These are phyloP conservation scores for Mormyrops boulengeri DNA, from an alignment of 2,797 vertebrate genomes.

Conservation along the genomic window DNA sequence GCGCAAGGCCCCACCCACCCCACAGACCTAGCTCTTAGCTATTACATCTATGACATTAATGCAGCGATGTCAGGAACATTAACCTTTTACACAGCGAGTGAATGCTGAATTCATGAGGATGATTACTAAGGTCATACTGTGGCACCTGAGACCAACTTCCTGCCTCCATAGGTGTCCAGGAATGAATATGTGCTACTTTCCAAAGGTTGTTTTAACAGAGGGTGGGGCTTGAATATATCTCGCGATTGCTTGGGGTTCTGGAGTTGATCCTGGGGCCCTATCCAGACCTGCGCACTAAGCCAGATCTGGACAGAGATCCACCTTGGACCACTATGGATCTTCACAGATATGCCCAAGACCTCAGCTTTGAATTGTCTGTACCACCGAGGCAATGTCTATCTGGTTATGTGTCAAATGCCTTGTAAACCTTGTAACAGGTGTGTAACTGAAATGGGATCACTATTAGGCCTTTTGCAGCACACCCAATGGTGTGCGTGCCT, in stretches of 20 bases:
- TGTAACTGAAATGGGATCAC: not conserved
- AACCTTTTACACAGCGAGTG: not conserved
- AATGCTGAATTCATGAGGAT: not conserved
- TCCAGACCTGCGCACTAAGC: not conserved
- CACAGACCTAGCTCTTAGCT: not conserved
- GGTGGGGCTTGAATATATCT: not conserved
- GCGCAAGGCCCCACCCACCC: not conserved
- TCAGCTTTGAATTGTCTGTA: not conserved
- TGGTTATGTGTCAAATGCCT: not conserved
- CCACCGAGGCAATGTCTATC: not conserved
- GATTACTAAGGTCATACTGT: not conserved
- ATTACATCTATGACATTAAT: not conserved
- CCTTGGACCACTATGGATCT: not conserved
- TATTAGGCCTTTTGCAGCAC: not conserved
- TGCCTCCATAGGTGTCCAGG: not conserved
- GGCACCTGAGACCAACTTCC: not conserved
- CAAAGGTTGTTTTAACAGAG: not conserved
- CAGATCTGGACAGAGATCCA: constrained; percentile 9
- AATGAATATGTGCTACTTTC: not conserved
- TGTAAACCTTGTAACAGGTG: not conserved
- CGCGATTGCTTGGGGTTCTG: not conserved
- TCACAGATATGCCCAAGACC: not conserved
- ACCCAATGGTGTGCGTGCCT: not conserved
- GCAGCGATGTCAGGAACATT: not conserved
- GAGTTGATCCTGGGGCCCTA: not conserved